Base-by-base conservation (phyloP, 2,888 invertebrate species). In the Tipula helvola region DNA sequence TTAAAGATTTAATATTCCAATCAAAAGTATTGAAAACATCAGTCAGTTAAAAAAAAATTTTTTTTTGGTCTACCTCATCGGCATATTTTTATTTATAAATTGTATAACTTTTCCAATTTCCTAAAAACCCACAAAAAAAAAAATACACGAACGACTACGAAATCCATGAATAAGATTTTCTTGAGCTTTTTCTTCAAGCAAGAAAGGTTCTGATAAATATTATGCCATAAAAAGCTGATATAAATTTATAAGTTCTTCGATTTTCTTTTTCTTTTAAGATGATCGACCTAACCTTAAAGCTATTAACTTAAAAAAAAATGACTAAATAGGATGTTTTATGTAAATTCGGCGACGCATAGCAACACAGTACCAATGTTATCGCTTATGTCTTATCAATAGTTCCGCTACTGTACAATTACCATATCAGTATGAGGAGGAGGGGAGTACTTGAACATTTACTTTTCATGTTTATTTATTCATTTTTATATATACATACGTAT, bases 11-110 rank as follows among this genome's bases (percentile, higher is more conserved):
- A 71, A 71, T 71, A 71, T 71, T 71, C 18, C 71, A 71, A 71
- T 71, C 71, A 71, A 71, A 71, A 71, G 71, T 71, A 71, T 71
- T 71, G 71, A 71, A 71, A 71, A 71, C 71, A 71, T 71, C 71
- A 71, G 71, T 71, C 71, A 71, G 28, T 28, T 28, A 10, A 28
- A 71, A 57, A 57, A 57, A 57, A 57, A 57, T 4, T 39, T 28
- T 41, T 7, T 18, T 16, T 57, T 71, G 71, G 71, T 71, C 71
- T 71, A 71, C 71, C 71, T 71, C 71, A 71, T 71, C 71, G 71
- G 71, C 10, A 71, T 28, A 71, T 71, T 71, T 71, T 28, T 71
- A 71, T 71, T 71, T 71, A 71, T 71, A 71, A 71, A 71, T 28
- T 71, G 71, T 71, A 71, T 71, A 71, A 71, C 71, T 71, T 71